Evolutionary conservation across 2,888 invertebrate genomes (phyloP), one percentile per base, ranked within the genome.

Genomic region (Sisyra terminalis): DNA sequence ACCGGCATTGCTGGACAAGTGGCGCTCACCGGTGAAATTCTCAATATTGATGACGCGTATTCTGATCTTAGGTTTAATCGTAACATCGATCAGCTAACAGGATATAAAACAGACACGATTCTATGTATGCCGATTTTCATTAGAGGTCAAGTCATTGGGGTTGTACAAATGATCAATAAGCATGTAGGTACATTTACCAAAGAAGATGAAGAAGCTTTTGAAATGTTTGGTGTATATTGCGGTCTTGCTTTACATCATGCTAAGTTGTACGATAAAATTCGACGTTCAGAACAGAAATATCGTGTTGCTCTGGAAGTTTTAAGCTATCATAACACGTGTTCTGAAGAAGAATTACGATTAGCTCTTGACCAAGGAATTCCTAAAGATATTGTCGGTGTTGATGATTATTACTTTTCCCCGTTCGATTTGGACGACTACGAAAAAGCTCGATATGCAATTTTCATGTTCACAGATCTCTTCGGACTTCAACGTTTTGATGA

Each of bases 101-200:
- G 76, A 1, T 78, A 77, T 51, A 71, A 67, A 50, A 87, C 86
- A 0, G 69, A 73, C 48, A 77, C 76, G 17, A 85, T 88, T 34
- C 69, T 88, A 1, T 87, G 87, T 58, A 87, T 88, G 87, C 89
- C 88, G 1, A 81, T 89, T 34, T 84, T 79, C 59, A 84, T 83
- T 13, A 66, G 83, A 45, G 78, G 79, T 29, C 71, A 68, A 46
- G 74, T 86, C 7, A 87, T 88, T 46, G 87, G 40, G 17, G 87
- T 88, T 1, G 85, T 88, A 1, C 87, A 89, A 63, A 88, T 88
- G 87, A 84, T 88, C 0, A 78, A 78, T 51, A 78, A 78, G 54
- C 64, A 69, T 13, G 61, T 63, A n/a, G 71, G 68, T 0, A 57
- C 48, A 57, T 83, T 73, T 61, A 66, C 66, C 3, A 65, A 61